A percentile compares a stretch with the other conserved stretches of the same genome.
Conservation (phyloP, 2,113 vertebrate genomes). For the Brachirus orientalis region DNA sequence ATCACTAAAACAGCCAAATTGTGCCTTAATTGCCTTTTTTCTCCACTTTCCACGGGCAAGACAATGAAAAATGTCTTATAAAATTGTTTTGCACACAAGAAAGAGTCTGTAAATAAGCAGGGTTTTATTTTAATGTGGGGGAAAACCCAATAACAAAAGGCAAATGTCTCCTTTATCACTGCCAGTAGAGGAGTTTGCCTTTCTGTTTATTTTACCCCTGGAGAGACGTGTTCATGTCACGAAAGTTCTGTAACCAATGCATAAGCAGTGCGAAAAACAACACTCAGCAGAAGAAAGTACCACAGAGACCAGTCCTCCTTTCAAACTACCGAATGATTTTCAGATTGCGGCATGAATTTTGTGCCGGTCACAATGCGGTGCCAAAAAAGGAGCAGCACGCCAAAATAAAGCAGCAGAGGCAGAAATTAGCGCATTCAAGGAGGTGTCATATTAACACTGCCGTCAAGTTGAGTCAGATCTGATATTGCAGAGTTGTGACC, state of each 20-base stretch:
- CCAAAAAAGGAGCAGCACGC: not conserved
- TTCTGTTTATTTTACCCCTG: not conserved
- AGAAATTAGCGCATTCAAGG: too few relatives aligned
- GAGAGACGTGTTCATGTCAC: not conserved
- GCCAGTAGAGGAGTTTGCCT: not conserved
- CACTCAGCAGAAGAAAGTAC: not conserved
- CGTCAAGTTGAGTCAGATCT: not conserved
- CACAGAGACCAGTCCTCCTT: not conserved
- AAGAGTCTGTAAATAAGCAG: too few relatives aligned
- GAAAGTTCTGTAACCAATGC: not conserved
- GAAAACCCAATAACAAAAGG: not conserved
- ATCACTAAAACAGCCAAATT: too few relatives aligned
- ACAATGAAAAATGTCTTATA: too few relatives aligned
- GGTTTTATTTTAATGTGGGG: too few relatives aligned
- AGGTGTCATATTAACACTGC: not conserved
- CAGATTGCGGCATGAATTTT: not conserved
- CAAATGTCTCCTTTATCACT: not conserved
- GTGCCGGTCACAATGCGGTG: not conserved
- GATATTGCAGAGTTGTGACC: too few relatives aligned
- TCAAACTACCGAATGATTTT: not conserved
- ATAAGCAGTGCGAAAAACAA: not conserved
- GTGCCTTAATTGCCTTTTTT: too few relatives aligned
- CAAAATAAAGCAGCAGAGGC: not conserved
- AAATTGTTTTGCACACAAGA: too few relatives aligned
- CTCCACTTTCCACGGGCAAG: too few relatives aligned